Conservation (phyloP, 2,113 vertebrate genomes). For the Dolichotis patagonum region DNA sequence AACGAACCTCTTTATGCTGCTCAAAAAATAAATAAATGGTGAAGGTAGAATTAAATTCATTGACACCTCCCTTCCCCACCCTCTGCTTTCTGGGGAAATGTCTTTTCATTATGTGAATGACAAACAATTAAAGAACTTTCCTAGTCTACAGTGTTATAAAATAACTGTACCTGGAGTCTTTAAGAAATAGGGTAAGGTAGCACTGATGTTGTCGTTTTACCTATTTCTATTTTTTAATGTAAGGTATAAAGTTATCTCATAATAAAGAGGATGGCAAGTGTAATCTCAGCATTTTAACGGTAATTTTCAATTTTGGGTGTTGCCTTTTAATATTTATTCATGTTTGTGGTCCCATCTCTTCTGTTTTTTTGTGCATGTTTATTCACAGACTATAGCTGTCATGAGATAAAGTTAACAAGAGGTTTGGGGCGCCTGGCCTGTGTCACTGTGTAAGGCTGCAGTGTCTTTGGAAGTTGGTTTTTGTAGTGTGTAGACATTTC, state of each 20-base stretch:
- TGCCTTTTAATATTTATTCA: background rate
- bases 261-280: background rate
- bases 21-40: background rate
- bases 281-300: background rate
- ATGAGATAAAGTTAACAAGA: conserved; percentile 20
- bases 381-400: background rate
- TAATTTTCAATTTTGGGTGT: background rate
- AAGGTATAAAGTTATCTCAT: conserved; percentile 1
- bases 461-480: background rate
- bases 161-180: background rate
- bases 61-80: background rate
- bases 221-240: background rate
- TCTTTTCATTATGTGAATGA: background rate
- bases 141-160: background rate
- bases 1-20: background rate
- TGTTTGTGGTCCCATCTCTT: background rate
- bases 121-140: background rate
- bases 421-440: background rate
- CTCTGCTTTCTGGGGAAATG: background rate
- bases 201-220: conserved; percentile 3
- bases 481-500: background rate
- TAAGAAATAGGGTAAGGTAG: background rate
- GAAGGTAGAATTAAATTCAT: background rate
- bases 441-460: background rate
- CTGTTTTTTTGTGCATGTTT: background rate